Percentiles rank a stretch among this genome's conserved stretches.
Conservation (phyloP, 2,888 invertebrate genomes). For the Mesoligia furuncula region DNA sequence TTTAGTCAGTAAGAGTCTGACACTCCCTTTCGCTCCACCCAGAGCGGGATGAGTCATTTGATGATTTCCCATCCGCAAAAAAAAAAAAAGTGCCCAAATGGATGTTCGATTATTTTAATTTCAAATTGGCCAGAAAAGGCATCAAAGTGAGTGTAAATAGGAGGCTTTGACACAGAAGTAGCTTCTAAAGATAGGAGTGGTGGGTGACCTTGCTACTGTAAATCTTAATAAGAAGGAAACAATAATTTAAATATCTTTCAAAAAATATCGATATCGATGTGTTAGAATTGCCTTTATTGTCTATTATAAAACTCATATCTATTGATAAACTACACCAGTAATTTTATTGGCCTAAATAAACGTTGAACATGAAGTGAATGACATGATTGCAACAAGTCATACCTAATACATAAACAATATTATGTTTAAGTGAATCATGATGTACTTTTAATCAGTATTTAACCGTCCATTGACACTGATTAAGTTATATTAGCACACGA, state of each 20-base stretch:
- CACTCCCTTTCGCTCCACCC: too few species aligned
- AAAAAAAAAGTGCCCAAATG: too few species aligned
- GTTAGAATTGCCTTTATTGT: not conserved
- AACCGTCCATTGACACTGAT: too few species aligned
- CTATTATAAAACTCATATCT: constrained; percentile 34
- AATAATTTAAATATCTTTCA: constrained; percentile 20
- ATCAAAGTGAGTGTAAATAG: too few species aligned
- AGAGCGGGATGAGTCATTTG: too few species aligned
- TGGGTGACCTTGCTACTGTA: constrained; percentile 16
- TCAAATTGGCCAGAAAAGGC: too few species aligned
- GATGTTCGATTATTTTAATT: not conserved
- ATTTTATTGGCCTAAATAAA: constrained; percentile 20
- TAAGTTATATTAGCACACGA: too few species aligned
- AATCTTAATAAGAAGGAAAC: constrained; percentile 16
- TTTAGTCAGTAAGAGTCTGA: too few species aligned
- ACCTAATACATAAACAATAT: too few species aligned
- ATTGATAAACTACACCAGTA: constrained; percentile 2
- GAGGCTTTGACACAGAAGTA: not conserved
- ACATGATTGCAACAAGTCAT: not conserved
- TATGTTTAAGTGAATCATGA: too few species aligned
- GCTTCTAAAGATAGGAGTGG: not conserved
- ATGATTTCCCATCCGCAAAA: too few species aligned
- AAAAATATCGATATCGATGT: not conserved
- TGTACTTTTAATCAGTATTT: too few species aligned
- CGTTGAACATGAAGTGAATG: not conserved